phyloP scores from a whole-genome alignment of 2,888 invertebrate genomes.

The Agrochola macilenta region DNA sequence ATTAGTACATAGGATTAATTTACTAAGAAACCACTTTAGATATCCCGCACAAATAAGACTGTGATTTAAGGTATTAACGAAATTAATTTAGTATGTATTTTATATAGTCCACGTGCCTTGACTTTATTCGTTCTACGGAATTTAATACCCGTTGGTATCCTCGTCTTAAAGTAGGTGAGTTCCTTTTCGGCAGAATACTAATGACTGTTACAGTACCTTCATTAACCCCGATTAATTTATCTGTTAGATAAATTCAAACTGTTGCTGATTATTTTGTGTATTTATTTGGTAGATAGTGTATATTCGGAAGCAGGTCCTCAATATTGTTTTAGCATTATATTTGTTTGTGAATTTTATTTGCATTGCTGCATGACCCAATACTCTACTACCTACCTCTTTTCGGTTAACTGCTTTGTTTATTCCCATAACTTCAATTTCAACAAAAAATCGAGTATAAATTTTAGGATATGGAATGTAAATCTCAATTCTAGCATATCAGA shows the following conservation, averaged over 20 bases:
- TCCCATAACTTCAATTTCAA: not conserved
- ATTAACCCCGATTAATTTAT: not conserved
- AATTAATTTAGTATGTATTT: conserved; percentile 11
- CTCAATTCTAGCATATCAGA: conserved; percentile 61
- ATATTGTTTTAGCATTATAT: not conserved
- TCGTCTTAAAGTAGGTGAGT: not conserved
- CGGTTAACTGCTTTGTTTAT: not conserved
- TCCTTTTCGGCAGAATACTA: conserved; percentile 12
- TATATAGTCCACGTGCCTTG: no score
- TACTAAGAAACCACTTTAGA: conserved; percentile 38
- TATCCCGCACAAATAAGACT: not conserved
- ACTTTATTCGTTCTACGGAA: conserved; percentile 8
- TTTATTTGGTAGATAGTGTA: not conserved
- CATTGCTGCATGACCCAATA: not conserved
- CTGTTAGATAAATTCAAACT: not conserved
- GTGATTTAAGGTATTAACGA: not conserved
- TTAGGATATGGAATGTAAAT: conserved; percentile 70
- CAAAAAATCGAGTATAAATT: conserved; percentile 63
- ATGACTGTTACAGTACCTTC: not conserved
- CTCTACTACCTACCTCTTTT: not conserved
- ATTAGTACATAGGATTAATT: conserved; percentile 51
- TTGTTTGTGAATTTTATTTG: not conserved
- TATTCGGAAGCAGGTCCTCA: not conserved
- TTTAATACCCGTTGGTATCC: not conserved
- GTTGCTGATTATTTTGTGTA: no score